phyloP scores from a whole-genome alignment of 2,113 vertebrate genomes.

The Haemorhous mexicanus region DNA sequence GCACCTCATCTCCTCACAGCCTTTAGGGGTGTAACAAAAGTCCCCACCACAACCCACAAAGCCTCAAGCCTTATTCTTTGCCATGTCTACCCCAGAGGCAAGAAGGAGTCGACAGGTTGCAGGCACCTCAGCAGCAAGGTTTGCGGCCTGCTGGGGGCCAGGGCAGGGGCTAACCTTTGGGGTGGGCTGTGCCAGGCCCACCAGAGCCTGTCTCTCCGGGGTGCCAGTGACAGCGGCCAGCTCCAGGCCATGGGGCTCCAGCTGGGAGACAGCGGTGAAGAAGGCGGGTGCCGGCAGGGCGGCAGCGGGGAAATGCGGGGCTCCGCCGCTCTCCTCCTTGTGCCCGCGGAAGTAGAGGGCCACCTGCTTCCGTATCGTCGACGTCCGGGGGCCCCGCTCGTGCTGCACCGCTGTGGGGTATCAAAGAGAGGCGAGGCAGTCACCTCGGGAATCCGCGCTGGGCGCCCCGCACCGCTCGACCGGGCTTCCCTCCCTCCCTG shows the following conservation, averaged over 20 bases:
- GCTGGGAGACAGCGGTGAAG: constrained; percentile 93
- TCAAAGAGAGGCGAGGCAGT: neutral
- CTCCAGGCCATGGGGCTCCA: constrained; percentile 93
- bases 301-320: constrained; percentile 85
- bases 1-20: neutral
- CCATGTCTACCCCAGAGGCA: neutral
- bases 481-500: neutral
- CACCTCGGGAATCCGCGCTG: rapidly evolving
- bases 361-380: constrained; percentile 98
- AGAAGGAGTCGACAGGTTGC: neutral
- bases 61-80: neutral
- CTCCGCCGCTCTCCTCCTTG: constrained; percentile 90
- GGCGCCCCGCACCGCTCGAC: rapidly evolving
- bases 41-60: neutral
- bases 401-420: constrained; percentile 89
- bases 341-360: constrained; percentile 98
- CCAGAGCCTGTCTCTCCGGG: constrained; percentile 89
- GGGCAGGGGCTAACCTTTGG: constrained; percentile 83
- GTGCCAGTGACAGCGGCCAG: constrained; percentile 85
- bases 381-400: constrained; percentile 93
- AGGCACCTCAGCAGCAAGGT: neutral
- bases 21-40: neutral
- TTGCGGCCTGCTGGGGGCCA: rapidly evolving
- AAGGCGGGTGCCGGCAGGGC: constrained; percentile 89
- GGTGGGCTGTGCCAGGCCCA: constrained; percentile 94